Base-by-base conservation (phyloP, 2,888 invertebrate species). In the Drosophila ezoana region DNA sequence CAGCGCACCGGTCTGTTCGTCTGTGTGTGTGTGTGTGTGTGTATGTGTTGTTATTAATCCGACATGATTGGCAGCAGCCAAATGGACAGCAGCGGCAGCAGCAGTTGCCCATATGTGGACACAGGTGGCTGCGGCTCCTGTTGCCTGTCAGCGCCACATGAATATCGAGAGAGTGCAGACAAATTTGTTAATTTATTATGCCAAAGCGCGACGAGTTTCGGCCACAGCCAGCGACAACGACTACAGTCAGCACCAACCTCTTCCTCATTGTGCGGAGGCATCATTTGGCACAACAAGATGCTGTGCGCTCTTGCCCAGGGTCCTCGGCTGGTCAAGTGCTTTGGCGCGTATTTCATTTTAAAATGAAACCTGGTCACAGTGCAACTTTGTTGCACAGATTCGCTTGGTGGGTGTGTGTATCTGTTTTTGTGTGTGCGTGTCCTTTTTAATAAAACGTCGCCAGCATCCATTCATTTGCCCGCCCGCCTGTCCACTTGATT, bases 51-150 rank as follows among this genome's bases (percentile, higher is more conserved):
- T 89, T 89, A 89, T 89, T 89, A 89, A 89, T 90, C 90, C 90
- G 77, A 76, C 90, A 88, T 90, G 89, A 89, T 89, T 89, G 89
- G 90, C 89, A 89, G 90, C 89, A 87, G 75, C 81, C 85, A 89
- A 90, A 89, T 90, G 90, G 84, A 90, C 89, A 89, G 68, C 65
- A 56, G 57, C 63, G 1, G 23, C 23, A 69, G 63, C 52, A 44
- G 45, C 51, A 53, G 59, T 44, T 69, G 53, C 57, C 61, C 48
- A 63, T 68, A 58, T 23, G 35, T 69, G 89, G 80, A 74, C 89
- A 69, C 89, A 86, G 87, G 87, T 86, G 89, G 82, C 81, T 65
- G 76, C 69, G 48, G 41, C 67, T 68, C 69, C 68, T 69, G 74
- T 72, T 74, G 76, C 62, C 73, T 89, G 86, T 86, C 89, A 89